Conservation (phyloP, 2,888 invertebrate genomes). For the Molorchus minor region DNA sequence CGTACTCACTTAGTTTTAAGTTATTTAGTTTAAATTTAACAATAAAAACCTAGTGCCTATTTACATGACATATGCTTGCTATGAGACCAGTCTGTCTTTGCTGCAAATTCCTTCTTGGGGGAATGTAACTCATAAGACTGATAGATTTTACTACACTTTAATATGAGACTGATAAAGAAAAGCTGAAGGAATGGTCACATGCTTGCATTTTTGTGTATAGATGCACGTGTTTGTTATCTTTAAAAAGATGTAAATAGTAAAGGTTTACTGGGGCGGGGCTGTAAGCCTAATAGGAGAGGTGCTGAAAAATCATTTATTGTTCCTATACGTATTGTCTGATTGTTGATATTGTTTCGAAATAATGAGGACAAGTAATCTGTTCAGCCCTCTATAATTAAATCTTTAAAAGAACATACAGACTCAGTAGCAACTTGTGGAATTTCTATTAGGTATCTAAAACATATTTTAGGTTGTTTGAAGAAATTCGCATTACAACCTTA, state of each 20-base stretch:
- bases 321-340: slow-evolving; percentile 15
- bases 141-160: slow-evolving; percentile 56
- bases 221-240: slow-evolving; percentile 55
- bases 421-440: too few species aligned
- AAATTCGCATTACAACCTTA: too few species aligned
- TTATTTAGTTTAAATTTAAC: slow-evolving; percentile 35
- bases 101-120: slow-evolving; percentile 57
- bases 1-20: slow-evolving; percentile 55
- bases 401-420: slow-evolving; percentile 36
- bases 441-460: too few species aligned
- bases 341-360: slow-evolving; percentile 20
- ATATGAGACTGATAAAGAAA: slow-evolving; percentile 53
- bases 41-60: slow-evolving; percentile 57
- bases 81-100: slow-evolving; percentile 55
- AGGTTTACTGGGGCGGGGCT: slow-evolving; percentile 56
- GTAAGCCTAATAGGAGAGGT: slow-evolving; percentile 57
- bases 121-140: slow-evolving; percentile 62
- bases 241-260: slow-evolving; percentile 59
- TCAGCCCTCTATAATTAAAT: slow-evolving; percentile 52
- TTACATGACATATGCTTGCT: slow-evolving; percentile 50
- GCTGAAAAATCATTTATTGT: slow-evolving; percentile 37
- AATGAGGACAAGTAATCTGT: slow-evolving; percentile 15
- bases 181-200: slow-evolving; percentile 45
- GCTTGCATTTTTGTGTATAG: slow-evolving; percentile 36
- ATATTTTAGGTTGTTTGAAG: too few species aligned